These are phyloP conservation scores for Thecocarcelia acutangulata DNA, from an alignment of 2,888 invertebrate species.

Conservation along the genomic window DNA sequence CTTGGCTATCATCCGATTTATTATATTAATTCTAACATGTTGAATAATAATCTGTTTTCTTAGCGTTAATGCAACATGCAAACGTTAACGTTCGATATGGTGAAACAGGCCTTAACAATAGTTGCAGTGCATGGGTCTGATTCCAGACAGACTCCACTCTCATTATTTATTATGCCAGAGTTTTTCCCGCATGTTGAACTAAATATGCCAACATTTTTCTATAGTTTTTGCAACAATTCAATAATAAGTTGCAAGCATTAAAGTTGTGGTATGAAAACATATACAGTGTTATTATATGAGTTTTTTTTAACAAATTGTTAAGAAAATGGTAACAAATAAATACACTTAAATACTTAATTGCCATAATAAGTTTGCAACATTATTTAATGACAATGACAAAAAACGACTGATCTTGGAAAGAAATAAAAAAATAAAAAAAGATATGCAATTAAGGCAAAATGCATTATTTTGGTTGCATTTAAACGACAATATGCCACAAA, in stretches of 20 bases:
- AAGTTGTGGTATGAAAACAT: not conserved
- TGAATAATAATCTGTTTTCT: too few species aligned
- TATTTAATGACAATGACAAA: slow-evolving; percentile 48
- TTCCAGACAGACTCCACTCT: too few species aligned
- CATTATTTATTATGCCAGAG: too few species aligned
- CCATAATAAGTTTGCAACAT: slow-evolving; percentile 56
- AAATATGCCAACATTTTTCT: not conserved
- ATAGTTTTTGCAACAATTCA: not conserved
- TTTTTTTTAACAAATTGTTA: slow-evolving; percentile 18
- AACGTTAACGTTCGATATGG: too few species aligned
- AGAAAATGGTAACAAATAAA: slow-evolving; percentile 61
- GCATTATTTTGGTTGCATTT: slow-evolving; percentile 27
- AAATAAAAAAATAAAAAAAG: too few species aligned
- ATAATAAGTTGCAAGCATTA: slow-evolving; percentile 15
- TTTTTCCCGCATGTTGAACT: too few species aligned
- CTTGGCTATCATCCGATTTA: too few species aligned
- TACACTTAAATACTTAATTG: slow-evolving; percentile 57
- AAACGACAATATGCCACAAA: slow-evolving; percentile 30
- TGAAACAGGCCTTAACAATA: too few species aligned
- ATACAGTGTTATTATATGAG: not conserved
- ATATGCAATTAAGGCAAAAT: slow-evolving; percentile 47
- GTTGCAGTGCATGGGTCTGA: too few species aligned
- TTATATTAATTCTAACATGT: too few species aligned
- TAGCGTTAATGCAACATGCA: too few species aligned
- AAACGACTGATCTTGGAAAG: not conserved